Evolutionary conservation across 2,888 invertebrate genomes (phyloP), one percentile per base, ranked within the genome.

Genomic region (Gryllus longicercus): DNA sequence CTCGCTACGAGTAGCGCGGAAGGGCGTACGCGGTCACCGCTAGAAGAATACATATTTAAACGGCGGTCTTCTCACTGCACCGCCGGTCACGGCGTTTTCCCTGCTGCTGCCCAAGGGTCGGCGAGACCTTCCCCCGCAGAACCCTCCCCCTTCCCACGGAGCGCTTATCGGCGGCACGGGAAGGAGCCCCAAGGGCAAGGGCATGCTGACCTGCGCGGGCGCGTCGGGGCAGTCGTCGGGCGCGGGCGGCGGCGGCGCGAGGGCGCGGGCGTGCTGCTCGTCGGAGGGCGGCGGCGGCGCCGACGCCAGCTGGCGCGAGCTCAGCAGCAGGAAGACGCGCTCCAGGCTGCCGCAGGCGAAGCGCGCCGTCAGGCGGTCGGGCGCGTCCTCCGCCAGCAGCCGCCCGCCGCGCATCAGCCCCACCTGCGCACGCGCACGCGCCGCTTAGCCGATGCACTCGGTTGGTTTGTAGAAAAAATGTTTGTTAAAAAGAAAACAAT

Each of bases 351-450:
- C 92, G 1, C 92, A 90, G 81, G 91, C 91, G 86, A 94, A 94
- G 83, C 93, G 91, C 77, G 90, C 89, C 83, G 95, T 90, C 23
- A 95, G 88, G 80, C 89, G 91, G n/a, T 88, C 88, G 1, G 95
- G 95, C 0, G 94, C 91, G 86, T 95, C 94, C 85, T 95, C 95
- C 0, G 95, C 95, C n/a, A 95, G 87, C 88, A 95, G 94, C 84
- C 91, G 91, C 5, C 95, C 95, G n/a, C 95, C 94, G 82, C 95
- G 90, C 93, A 95, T 93, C 12, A 95, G 88, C 1, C 95, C 95
- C 84, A 95, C 95, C 94, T 94, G 85, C n/a, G 85, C 63, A 63
- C 38, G 38, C 38, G 8, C 38, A 5, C 38, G 25, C 25, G 2
- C 25, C 25, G 0, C 0, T 2, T 2, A 25, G 25, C 25, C 2